Conservation (phyloP, 2,888 invertebrate species). For the Diaprepes abbreviatus region DNA sequence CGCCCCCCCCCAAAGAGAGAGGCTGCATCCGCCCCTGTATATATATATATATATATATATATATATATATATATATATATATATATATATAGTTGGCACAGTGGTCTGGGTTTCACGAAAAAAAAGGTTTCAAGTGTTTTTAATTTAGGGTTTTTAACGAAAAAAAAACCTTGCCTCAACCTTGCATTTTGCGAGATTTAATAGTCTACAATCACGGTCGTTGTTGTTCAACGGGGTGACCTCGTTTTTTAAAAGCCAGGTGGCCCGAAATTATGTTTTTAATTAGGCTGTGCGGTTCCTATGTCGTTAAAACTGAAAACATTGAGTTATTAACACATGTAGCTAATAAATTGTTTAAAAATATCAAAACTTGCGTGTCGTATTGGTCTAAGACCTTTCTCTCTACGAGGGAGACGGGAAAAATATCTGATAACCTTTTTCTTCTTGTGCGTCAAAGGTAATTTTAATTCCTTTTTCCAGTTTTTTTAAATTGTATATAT, state of each 20-base stretch:
- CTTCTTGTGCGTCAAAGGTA: too few species aligned
- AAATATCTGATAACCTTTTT: too few species aligned
- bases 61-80: too few species aligned
- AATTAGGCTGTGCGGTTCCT: constrained; percentile 13
- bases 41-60: too few species aligned
- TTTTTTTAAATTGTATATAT: too few species aligned
- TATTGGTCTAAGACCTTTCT: too few species aligned
- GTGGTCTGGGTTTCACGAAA: too few species aligned
- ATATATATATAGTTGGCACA: too few species aligned
- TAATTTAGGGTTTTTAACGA: not conserved
- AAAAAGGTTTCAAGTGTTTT: not conserved
- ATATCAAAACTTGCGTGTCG: not conserved
- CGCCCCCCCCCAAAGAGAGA: too few species aligned
- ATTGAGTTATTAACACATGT: not conserved
- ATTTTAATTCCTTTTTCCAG: too few species aligned
- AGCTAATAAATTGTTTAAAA: constrained; percentile 2
- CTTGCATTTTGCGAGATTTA: constrained; percentile 8
- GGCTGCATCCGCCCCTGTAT: too few species aligned
- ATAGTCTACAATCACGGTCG: constrained; percentile 4
- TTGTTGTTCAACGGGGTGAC: constrained; percentile 7
- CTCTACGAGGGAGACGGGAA: too few species aligned
- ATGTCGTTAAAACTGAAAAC: not conserved
- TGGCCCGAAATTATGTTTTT: constrained; percentile 17
- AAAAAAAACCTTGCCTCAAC: not conserved
- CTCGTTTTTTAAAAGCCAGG: constrained; percentile 19